Base-by-base conservation (phyloP, 2,113 vertebrate genomes). In the Aspiorhynchus laticeps region DNA sequence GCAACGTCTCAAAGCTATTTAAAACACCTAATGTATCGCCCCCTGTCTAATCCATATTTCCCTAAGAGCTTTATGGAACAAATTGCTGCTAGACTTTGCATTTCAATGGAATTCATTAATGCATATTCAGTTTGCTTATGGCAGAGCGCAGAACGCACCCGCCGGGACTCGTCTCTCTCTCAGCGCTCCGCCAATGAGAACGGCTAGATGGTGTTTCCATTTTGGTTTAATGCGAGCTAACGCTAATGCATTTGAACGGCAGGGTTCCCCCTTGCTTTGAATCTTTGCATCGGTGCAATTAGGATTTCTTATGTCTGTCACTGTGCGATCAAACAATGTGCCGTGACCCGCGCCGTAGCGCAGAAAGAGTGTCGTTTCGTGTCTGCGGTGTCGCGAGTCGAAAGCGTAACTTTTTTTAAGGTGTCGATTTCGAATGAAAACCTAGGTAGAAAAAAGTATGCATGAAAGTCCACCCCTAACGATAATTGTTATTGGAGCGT, bases 1-100 rank as follows among this genome's bases (percentile, higher is more conserved):
- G 36, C 48, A 76, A 38, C 65, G 67, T 81, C 86, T 71, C 69
- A 85, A 84, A 88, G 86, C 88, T 85, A 83, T 89, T 87, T 88
- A 80, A 86, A 86, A 86, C 80, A 80, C 84, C 87, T 85, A 88
- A 88, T 90, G 74, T 91, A 89, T 91, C 78, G 31, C 88, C 88
- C 88, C 71, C 86, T 90, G 91, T 91, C 92, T 92, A 94, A 93
- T 93, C 92, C 92, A 94, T 93, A 91, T 91, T 93, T 87, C 89
- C 90, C 59, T 80, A 91, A 91, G 91, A 91, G 88, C 67, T 82
- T 85, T 78, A 91, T 87, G 89, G 91, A 92, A 89, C 92, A 92
- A 92, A 93, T 89, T 88, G 69, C 89, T 84, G 91, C 84, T 82
- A 93, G 89, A 88, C 82, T 91, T 88, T 89, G 91, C 91, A 92